Conservation (phyloP, 2,797 vertebrate genomes). For the Chaunax sp. region DNA sequence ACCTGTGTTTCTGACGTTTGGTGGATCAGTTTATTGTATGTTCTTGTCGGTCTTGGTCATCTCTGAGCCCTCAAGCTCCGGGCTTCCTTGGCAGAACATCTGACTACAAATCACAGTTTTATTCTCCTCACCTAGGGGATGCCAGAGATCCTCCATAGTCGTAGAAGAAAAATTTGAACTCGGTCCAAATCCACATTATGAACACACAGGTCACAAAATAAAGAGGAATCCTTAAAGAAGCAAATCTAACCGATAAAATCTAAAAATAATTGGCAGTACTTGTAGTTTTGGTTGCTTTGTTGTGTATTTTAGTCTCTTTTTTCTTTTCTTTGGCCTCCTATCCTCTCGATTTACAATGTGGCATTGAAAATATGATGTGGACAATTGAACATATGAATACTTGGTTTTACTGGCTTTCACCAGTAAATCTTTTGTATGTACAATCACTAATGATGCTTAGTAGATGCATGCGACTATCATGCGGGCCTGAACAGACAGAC, state of each 20-base stretch:
- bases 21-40: constrained; percentile 52
- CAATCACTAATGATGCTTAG: not conserved
- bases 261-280: constrained; percentile 58
- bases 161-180: constrained; percentile 61
- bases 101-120: constrained; percentile 69
- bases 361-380: constrained; percentile 31
- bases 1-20: constrained; percentile 55
- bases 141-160: constrained; percentile 61
- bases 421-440: not conserved
- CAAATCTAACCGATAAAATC: constrained; percentile 44
- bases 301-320: constrained; percentile 5
- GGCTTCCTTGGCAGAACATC: constrained; percentile 70
- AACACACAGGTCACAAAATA: constrained; percentile 58
- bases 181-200: constrained; percentile 66
- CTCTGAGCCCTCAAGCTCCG: constrained; percentile 64
- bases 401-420: not conserved
- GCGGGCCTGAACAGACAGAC: too few relatives aligned
- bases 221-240: constrained; percentile 43
- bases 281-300: constrained; percentile 28
- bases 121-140: constrained; percentile 71
- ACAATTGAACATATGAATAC: constrained; percentile 8
- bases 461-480: too few relatives aligned
- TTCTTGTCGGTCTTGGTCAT: constrained; percentile 60
- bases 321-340: constrained; percentile 11
- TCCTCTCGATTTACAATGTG: constrained; percentile 28